These are phyloP conservation scores for Phenganax marumi DNA, from an alignment of 92 coral and sea anemone genomes.

Conservation along the genomic window DNA sequence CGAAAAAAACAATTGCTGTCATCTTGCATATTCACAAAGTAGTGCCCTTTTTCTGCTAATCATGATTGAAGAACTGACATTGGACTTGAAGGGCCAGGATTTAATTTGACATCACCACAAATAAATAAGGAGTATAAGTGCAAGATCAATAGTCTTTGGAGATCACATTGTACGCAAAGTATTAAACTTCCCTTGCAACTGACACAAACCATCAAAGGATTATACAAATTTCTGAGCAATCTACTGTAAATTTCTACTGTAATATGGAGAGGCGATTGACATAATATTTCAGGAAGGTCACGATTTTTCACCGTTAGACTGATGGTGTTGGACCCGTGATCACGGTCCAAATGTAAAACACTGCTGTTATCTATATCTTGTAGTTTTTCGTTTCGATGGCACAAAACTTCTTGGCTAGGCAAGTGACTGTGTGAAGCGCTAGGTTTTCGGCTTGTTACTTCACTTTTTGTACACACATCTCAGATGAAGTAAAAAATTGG, in stretches of 20 bases:
- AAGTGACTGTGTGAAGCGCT: constrained; percentile 24
- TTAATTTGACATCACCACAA: not conserved
- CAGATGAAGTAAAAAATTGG: not conserved
- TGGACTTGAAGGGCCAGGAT: not conserved
- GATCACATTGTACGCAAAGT: constrained; percentile 1
- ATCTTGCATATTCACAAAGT: constrained; percentile 35
- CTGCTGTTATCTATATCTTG: constrained; percentile 1
- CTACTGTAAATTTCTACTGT: constrained; percentile 26
- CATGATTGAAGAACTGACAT: constrained; percentile 18
- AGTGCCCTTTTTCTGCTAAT: constrained; percentile 35
- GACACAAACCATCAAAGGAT: constrained; percentile 18
- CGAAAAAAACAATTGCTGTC: constrained; percentile 58
- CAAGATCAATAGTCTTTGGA: not conserved
- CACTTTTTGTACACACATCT: constrained; percentile 12
- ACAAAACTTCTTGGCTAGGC: constrained; percentile 26
- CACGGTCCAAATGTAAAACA: constrained; percentile 17
- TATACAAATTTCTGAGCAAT: constrained; percentile 22
- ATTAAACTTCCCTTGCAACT: not conserved
- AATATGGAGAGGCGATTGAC: constrained; percentile 20
- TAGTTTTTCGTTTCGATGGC: not conserved
- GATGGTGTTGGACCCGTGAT: constrained; percentile 28
- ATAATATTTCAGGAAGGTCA: constrained; percentile 23
- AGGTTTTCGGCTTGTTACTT: not conserved
- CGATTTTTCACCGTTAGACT: constrained; percentile 21
- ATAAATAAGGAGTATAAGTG: not conserved